These are phyloP conservation scores for Papilio xuthus DNA, from an alignment of 1,140 invertebrate species.

Conservation along the genomic window DNA sequence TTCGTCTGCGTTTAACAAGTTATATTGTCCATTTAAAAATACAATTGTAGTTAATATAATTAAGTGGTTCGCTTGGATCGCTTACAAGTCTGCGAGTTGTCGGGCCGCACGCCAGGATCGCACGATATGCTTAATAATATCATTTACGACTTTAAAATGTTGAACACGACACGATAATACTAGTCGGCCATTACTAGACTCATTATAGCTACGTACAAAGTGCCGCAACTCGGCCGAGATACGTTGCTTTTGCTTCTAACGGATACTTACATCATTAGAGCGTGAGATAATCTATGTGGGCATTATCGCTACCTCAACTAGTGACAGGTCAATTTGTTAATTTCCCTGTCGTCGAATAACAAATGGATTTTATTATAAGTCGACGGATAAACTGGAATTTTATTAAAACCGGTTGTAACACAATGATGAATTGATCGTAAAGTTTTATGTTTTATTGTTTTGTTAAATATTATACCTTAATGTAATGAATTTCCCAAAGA, in stretches of 20 bases:
- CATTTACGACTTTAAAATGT: constrained; percentile 48
- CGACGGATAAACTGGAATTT: constrained; percentile 3
- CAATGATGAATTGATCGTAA: constrained; percentile 4
- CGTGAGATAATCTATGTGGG: constrained; percentile 61
- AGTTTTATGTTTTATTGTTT: not conserved
- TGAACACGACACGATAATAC: constrained; percentile 54
- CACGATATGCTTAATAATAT: constrained; percentile 49
- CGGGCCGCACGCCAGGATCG: constrained; percentile 25
- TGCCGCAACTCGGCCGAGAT: constrained; percentile 53
- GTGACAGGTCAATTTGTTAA: constrained; percentile 55
- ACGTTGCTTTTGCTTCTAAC: constrained; percentile 53
- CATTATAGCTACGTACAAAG: constrained; percentile 53
- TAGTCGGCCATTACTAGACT: constrained; percentile 46
- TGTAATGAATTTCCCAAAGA: not conserved
- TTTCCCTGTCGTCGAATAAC: constrained; percentile 26
- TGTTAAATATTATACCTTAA: not conserved
- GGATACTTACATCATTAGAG: constrained; percentile 59
- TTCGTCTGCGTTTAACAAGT: not conserved
- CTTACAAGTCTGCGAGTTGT: constrained; percentile 36
- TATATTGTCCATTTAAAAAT: not conserved
- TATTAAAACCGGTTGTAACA: constrained; percentile 4
- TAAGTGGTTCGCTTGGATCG: constrained; percentile 38
- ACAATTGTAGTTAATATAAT: constrained; percentile 21
- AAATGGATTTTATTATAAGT: constrained; percentile 16
- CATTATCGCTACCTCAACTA: constrained; percentile 52